Base-by-base conservation (phyloP, 2,797 vertebrate species). In the Lycodopsis pacificus region DNA sequence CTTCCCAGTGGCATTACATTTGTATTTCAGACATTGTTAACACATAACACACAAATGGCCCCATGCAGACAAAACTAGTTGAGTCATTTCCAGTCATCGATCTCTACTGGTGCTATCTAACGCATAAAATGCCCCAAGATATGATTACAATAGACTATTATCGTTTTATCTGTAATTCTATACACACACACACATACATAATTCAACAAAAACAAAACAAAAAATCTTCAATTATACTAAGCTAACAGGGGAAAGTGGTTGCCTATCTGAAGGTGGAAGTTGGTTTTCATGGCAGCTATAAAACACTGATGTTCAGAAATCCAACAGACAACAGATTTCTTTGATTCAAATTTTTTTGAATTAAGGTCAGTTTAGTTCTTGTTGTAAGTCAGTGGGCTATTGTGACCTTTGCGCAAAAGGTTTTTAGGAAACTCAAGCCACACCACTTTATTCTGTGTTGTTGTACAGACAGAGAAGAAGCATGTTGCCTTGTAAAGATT, bases 401-500 rank as follows among this genome's bases (percentile, higher is more conserved):
- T 76, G 67, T 83, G 84, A 87, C 71, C 76, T 81, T 73, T 76
- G 71, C 22, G 61, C 68, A 65, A 71, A 84, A 62, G 73, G 76
- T 77, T 86, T 82, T 86, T 64, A 70, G 80, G 71, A 85, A 89
- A 74, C 72, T 42, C 71, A 65, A 83, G 77, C 84, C 87, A 79
- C 80, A 78, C 76, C 69, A 72, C 79, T 88, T 81, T 70, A 76
- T 76, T 86, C 65, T 87, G 61, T 87, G 84, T 83, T 90, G 71
- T 77, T 88, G 71, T 73, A 85, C 73, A 82, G 81, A 86, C 68
- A 66, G 67, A 86, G 77, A 83, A 83, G 80, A 81, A 83, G 76
- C 82, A 85, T 85, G 80, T 81, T 91, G 84, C 87, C 89, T 80
- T 82, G 62, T 88, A 83, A 84, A 90, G 86, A 86, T 86, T 44